Conservation (phyloP, 1,140 invertebrate genomes). For the Rhyzopertha dominica region DNA sequence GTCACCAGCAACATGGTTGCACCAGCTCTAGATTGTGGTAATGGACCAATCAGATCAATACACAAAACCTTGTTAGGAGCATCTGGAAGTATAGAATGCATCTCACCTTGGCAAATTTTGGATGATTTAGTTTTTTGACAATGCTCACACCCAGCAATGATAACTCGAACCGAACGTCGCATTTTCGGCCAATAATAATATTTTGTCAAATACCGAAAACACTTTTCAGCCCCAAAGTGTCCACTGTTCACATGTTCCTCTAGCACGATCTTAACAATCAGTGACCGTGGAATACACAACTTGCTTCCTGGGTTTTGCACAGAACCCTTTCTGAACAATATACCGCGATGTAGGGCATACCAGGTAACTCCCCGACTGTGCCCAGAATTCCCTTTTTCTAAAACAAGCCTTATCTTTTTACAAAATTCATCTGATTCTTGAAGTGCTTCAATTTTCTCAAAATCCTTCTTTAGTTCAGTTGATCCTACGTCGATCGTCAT, state of each 20-base stretch:
- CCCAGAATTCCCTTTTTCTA: neutral
- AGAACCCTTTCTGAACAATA: constrained; percentile 3
- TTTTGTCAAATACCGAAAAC: neutral
- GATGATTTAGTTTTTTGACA: constrained; percentile 11
- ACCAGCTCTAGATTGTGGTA: neutral
- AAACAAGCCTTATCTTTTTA: neutral
- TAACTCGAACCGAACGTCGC: neutral
- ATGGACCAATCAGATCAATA: constrained; percentile 8
- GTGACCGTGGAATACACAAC: neutral
- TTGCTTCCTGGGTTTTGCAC: neutral
- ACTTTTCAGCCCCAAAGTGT: constrained; percentile 4
- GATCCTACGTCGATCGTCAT: too few relatives aligned
- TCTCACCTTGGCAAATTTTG: neutral
- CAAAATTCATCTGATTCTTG: constrained; percentile 5
- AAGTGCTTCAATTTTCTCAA: neutral
- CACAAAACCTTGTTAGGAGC: constrained; percentile 6
- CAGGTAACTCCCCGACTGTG: neutral
- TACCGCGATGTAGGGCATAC: neutral
- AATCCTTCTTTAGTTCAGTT: neutral
- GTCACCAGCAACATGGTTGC: constrained; percentile 6
- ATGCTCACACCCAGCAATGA: constrained; percentile 5
- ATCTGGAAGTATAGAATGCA: constrained; percentile 4
- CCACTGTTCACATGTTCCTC: constrained; percentile 6
- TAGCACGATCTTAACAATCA: neutral
- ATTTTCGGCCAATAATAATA: constrained; percentile 11